phyloP scores from a whole-genome alignment of 1,140 invertebrate species.

The Lasioglossum albipes region DNA sequence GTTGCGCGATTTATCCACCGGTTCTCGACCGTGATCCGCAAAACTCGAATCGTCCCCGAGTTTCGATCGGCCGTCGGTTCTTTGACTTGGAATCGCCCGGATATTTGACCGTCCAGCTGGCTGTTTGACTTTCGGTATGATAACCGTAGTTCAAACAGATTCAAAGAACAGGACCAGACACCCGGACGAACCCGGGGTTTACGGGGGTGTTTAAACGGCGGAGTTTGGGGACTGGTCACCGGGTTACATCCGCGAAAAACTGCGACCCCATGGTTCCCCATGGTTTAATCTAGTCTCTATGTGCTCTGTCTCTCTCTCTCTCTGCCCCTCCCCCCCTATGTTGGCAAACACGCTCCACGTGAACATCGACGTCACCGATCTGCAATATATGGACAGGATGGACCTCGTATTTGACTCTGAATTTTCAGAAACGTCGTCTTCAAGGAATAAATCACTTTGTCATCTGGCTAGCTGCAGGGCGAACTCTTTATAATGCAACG shows the following conservation, averaged over 20 bases:
- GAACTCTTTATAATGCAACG: too few relatives aligned
- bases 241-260: neutral
- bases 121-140: conserved; percentile 26
- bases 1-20: too few relatives aligned
- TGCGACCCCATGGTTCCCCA: neutral
- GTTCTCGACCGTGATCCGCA: too few relatives aligned
- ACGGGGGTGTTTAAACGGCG: neutral
- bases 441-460: too few relatives aligned
- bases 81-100: neutral
- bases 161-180: neutral
- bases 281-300: neutral
- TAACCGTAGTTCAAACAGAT: conserved; percentile 20
- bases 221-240: neutral
- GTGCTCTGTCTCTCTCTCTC: neutral
- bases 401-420: neutral
- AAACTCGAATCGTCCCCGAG: neutral
- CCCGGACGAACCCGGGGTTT: neutral
- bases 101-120: neutral
- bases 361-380: neutral
- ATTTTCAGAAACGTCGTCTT: too few relatives aligned
- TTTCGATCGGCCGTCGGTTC: neutral
- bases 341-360: too few relatives aligned
- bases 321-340: too few relatives aligned
- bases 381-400: neutral
- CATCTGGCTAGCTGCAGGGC: too few relatives aligned